phyloP scores from a whole-genome alignment of 2,797 vertebrate genomes.

The Galago senegalensis region DNA sequence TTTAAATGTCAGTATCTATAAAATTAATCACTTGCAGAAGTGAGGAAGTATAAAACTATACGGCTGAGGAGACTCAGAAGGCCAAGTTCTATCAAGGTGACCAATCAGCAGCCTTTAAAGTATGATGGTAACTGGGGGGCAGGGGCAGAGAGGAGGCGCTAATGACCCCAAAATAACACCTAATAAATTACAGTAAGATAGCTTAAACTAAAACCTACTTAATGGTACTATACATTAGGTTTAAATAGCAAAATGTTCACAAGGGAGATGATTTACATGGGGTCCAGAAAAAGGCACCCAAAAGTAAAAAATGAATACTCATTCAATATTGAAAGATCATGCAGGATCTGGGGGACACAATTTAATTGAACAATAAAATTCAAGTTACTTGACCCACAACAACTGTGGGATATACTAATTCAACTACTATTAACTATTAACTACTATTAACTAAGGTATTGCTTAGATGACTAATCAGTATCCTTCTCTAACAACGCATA shows the following conservation, averaged over 20 bases:
- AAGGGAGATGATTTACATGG: background rate
- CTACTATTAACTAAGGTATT: too few species aligned
- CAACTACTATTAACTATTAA: conserved; percentile 2
- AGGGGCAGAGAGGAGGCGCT: too few species aligned
- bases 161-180: background rate
- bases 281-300: background rate
- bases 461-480: conserved; percentile 3
- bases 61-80: background rate
- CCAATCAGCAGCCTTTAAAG: background rate
- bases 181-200: background rate
- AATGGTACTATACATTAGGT: background rate
- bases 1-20: background rate
- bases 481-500: conserved; percentile 64
- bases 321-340: background rate
- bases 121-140: background rate
- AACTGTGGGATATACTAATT: conserved; percentile 22
- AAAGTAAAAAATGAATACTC: background rate
- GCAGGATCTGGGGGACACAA: background rate
- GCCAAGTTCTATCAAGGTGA: background rate
- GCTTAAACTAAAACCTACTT: background rate
- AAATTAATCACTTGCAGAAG: background rate
- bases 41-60: background rate
- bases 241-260: background rate
- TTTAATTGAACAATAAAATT: conserved; percentile 39
- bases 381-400: background rate